These are phyloP conservation scores for Dynastes hyllus DNA, from an alignment of 2,888 invertebrate genomes.

Conservation along the genomic window DNA sequence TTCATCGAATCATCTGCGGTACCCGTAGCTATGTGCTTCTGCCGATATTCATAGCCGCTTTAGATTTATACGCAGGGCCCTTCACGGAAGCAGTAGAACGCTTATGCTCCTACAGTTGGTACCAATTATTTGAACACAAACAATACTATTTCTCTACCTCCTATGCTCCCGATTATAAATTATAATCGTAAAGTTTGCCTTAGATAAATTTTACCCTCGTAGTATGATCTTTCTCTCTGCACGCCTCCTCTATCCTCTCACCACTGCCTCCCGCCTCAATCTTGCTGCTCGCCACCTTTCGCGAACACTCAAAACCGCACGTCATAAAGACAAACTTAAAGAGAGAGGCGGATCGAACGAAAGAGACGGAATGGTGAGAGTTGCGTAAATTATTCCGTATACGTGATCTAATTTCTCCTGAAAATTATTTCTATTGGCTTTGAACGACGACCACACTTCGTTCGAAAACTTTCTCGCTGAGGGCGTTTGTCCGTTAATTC, in stretches of 20 bases:
- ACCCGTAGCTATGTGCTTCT: neutral
- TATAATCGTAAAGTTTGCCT: slow-evolving; percentile 32
- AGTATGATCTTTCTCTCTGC: slow-evolving; percentile 33
- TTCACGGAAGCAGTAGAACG: slow-evolving; percentile 19
- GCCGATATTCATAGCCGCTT: slow-evolving; percentile 20
- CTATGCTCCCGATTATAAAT: slow-evolving; percentile 29
- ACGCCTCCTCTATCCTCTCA: neutral
- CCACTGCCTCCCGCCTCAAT: neutral
- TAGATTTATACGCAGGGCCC: slow-evolving; percentile 14
- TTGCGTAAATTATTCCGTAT: slow-evolving; percentile 46
- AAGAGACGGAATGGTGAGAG: slow-evolving; percentile 21
- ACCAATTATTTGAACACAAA: slow-evolving; percentile 40
- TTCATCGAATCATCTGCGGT: slow-evolving; percentile 30
- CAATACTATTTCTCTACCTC: slow-evolving; percentile 39
- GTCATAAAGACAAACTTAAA: slow-evolving; percentile 26
- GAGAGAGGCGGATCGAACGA: slow-evolving; percentile 3
- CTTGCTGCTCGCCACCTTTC: neutral
- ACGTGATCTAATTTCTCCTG: slow-evolving; percentile 46
- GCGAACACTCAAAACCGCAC: slow-evolving; percentile 14
- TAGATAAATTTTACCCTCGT: slow-evolving; percentile 43
- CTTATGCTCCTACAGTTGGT: neutral
- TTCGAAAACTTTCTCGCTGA: slow-evolving; percentile 26
- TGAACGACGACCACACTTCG: slow-evolving; percentile 37
- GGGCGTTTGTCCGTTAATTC: slow-evolving; percentile 46
- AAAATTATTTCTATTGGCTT: slow-evolving; percentile 46